Evolutionary conservation across 1,140 invertebrate species (phyloP).

Genomic region (Cydia splendana): DNA sequence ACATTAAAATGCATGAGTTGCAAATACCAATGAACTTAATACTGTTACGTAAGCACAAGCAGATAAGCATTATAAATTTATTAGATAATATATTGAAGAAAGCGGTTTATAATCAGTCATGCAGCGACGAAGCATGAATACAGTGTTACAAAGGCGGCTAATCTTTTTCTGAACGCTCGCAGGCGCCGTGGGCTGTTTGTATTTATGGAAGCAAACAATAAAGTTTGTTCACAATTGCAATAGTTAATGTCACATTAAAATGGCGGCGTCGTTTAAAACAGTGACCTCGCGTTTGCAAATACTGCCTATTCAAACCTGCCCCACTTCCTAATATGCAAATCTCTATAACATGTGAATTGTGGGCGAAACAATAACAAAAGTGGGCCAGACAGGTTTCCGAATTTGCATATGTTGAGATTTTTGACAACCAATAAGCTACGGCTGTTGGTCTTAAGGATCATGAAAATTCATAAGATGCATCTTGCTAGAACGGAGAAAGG

Average conservation of each 20-base stretch:
- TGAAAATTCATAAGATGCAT: slow-evolving; percentile 39
- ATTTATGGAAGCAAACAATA: slow-evolving; percentile 31
- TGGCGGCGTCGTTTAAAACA: slow-evolving; percentile 38
- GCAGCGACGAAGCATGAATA: slow-evolving; percentile 16
- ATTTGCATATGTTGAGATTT: slow-evolving; percentile 53
- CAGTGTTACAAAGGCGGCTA: slow-evolving; percentile 17
- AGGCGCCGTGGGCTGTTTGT: slow-evolving; percentile 23
- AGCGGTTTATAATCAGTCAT: slow-evolving; percentile 13
- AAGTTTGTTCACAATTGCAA: slow-evolving; percentile 24
- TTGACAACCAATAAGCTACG: slow-evolving; percentile 39
- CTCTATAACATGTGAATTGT: slow-evolving; percentile 62
- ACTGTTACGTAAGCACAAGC: background rate
- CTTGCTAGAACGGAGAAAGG: slow-evolving; percentile 34
- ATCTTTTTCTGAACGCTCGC: background rate
- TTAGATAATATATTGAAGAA: slow-evolving; percentile 17
- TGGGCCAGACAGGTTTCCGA: slow-evolving; percentile 54
- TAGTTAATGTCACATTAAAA: slow-evolving; percentile 36
- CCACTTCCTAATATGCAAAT: slow-evolving; percentile 76
- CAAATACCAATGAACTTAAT: slow-evolving; percentile 13
- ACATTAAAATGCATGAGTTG: slow-evolving; percentile 26
- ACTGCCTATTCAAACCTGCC: slow-evolving; percentile 61
- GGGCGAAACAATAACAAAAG: slow-evolving; percentile 63
- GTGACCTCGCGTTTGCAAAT: slow-evolving; percentile 63
- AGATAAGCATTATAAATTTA: background rate
- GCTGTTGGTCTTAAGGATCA: slow-evolving; percentile 26